Evolutionary conservation across 2,113 vertebrate species (phyloP), one percentile per base, ranked within the genome.

Genomic region (Pristiophorus japonicus): DNA sequence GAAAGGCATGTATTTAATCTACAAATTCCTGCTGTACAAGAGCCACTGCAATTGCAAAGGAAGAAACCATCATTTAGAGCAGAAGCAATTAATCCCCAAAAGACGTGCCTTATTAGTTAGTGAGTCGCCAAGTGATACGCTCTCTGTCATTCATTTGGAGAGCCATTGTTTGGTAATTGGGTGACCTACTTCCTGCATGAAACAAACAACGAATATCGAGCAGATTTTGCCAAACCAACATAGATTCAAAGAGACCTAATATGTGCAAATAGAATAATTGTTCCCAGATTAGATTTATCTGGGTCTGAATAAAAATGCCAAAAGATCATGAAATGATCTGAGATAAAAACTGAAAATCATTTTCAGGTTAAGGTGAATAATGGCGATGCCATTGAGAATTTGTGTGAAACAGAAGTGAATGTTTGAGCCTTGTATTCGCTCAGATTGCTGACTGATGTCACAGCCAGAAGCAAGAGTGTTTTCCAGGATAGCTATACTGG

Each of bases 151-250:
- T 88, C 85, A 55, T 88, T 59, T 59, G 27, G 11, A 88, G 51
- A 55, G 85, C 85, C 85, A 55, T 88, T 59, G 87, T 62, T 90
- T 30, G 4, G 51, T 55, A 90, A 90, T 90, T 90, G 34, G 87
- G 87, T 90, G 87, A 90, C 87, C 85, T 88, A 88, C 85, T 55
- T 90, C 55, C 30, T 30, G 30, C 51, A 59, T 34, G 27, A n/a
- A 90, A 90, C 27, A 55, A 90, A 90, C 87, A 90, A 90, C 62
- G 87, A 90, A 90, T 34, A 90, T 59, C 30, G 14, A n/a, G 51
- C 51, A 90, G 51, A 34, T 59, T 59, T 90, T 87, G 87, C 27
- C 87, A 90, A 55, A 34, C 34, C 51, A 90, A 90, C 30, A 30
- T 27, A 62, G 30, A 90, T 90, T 62, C 11, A 90, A 62, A 16